Base-by-base conservation (phyloP, 2,888 invertebrate species). In the Tridacna crocea region DNA sequence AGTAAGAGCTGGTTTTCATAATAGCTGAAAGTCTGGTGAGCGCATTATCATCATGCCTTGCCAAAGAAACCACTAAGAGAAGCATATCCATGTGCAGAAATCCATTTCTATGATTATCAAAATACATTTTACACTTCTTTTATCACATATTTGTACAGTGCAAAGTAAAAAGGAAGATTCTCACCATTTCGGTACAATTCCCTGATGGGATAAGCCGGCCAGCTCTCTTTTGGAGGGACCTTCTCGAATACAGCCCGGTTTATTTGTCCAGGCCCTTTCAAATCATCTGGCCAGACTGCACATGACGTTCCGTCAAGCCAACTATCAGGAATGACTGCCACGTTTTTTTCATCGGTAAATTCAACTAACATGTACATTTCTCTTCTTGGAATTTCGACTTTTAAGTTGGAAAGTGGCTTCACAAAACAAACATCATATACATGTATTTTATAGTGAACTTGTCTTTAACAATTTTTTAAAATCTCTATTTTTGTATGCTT, bases 351-450 rank as follows among this genome's bases (percentile, higher is more conserved):
- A 17, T 80, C 73, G 12, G 73, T 76, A 58, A 80, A 80, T 66
- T 80, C 80, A 11, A 80, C 80, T 22, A 76, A 26, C 15, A 76
- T 6, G 48, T 77, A 77, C 77, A 77, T 77, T 65, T 36, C 66
- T 72, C 51, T 51, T 51, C 51, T 51, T 51, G 51, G 51, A 51
- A 51, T 51, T 51, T 51, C 51, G 51, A 51, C 51, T 51, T 51
- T 51, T 51, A 51, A 51, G 17, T 51, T 51, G 51, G 51, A 51
- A 51, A 51, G 51, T 51, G 51, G 51, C 51, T 51, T 51, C 17
- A 51, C 51, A 51, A 51, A 51, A 51, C 51, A 51, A 51, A 51
- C 51, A 51, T 13, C n/a, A n/a, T n/a, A n/a, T n/a, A n/a, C n/a
- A n/a, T n/a, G n/a, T n/a, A n/a, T n/a, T n/a, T n/a, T n/a, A 51